phyloP scores from a whole-genome alignment of 2,888 invertebrate species.

The Chalcis sispes region DNA sequence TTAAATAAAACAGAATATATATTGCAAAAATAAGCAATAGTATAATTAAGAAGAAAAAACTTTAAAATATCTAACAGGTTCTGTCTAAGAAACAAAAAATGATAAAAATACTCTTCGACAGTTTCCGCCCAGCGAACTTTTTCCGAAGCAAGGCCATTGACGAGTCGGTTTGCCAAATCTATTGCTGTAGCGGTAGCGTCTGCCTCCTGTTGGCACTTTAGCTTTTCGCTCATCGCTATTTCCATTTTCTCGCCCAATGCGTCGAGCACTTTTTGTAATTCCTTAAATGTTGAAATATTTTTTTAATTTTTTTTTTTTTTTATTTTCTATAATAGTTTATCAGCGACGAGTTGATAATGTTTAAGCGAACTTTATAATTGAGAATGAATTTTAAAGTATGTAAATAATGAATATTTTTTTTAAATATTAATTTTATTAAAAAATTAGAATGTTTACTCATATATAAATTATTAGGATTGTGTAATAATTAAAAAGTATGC shows the following conservation, averaged over 20 bases:
- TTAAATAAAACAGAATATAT: no score
- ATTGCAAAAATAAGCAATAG: conserved; percentile 1
- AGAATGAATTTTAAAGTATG: background rate
- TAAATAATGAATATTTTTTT: background rate
- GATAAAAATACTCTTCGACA: conserved; percentile 79
- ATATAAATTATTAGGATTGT: no score
- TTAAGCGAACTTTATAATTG: no score
- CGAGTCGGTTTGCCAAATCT: conserved; percentile 92
- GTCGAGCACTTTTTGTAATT: conserved; percentile 87
- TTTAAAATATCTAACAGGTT: no score
- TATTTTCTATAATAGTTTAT: no score
- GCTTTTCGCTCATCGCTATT: conserved; percentile 89
- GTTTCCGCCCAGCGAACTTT: conserved; percentile 89
- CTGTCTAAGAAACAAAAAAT: no score
- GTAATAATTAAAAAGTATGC: no score
- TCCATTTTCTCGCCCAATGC: conserved; percentile 89
- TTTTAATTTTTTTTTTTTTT: background rate
- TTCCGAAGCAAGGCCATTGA: conserved; percentile 94
- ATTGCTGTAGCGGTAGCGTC: conserved; percentile 93
- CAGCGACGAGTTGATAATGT: no score
- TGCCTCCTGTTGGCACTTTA: conserved; percentile 94
- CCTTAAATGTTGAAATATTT: conserved; percentile 75
- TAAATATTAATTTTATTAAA: no score
- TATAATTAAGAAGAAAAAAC: no score
- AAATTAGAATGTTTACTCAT: no score